Conservation (phyloP, 2,888 invertebrate genomes). For the Neria commutata region DNA sequence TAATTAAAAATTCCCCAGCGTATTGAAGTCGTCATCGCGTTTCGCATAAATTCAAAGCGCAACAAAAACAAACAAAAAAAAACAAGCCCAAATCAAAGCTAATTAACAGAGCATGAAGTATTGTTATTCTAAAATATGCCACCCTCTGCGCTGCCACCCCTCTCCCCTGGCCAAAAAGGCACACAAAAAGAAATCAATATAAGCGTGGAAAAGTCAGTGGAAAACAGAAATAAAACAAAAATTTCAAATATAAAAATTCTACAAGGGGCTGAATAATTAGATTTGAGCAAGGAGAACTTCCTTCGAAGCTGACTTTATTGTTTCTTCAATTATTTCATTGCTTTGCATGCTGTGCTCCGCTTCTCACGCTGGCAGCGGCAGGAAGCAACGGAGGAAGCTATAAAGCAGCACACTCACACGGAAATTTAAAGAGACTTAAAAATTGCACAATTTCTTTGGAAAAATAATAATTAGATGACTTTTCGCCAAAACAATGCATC, state of each 20-base stretch:
- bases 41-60: slow-evolving; percentile 1
- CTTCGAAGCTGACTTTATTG: slow-evolving; percentile 53
- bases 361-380: slow-evolving; percentile 46
- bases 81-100: slow-evolving; percentile 36
- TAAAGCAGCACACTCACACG: not conserved
- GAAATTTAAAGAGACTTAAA: slow-evolving; percentile 33
- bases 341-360: slow-evolving; percentile 20
- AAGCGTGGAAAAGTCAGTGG: slow-evolving; percentile 3
- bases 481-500: slow-evolving; percentile 26
- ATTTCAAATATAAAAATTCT: slow-evolving; percentile 11
- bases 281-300: slow-evolving; percentile 44
- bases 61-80: slow-evolving; percentile 8
- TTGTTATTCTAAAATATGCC: not conserved
- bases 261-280: slow-evolving; percentile 60
- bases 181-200: slow-evolving; percentile 1
- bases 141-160: not conserved
- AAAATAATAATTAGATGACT: slow-evolving; percentile 46
- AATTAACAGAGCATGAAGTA: slow-evolving; percentile 39
- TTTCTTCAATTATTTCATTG: slow-evolving; percentile 51
- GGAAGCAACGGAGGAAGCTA: not conserved
- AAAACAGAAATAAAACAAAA: slow-evolving; percentile 9
- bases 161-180: not conserved
- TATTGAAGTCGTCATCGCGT: not conserved
- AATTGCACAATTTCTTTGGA: slow-evolving; percentile 55
- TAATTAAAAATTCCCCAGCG: slow-evolving; percentile 12